Base-by-base conservation (phyloP, 2,113 vertebrate species). In the Mellivora capensis region DNA sequence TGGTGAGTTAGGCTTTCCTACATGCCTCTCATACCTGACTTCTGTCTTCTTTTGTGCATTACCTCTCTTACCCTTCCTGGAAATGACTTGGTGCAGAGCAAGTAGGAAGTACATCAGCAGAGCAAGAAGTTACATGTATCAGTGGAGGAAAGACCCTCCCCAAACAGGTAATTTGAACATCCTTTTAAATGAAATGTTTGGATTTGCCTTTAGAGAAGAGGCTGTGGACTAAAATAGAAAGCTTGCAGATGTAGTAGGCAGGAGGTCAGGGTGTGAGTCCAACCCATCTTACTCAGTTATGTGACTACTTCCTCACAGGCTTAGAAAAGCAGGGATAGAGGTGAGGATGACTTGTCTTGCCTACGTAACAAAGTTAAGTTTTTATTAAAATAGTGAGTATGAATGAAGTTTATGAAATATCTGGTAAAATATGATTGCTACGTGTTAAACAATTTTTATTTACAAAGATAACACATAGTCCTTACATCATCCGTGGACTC, bases 91-190 rank as follows among this genome's bases (percentile, higher is more conserved):
- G 64, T 29, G 61, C 34, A 83, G 98, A 98, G 21, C 92, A 79
- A 25, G 20, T 81, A 91, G 93, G 72, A 79, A 42, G 21, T 80
- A 52, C 6, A 83, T 95, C 98, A 93, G 31, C 90, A 93, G 98
- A 97, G 7, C 95, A 25, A 76, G 97, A 80, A 94, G 96, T 21
- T 94, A 79, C 18, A 34, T 97, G 74, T 82, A 12, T 34, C 59
- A 74, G 57, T 90, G 97, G 52, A 62, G 31, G 34, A 77, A 64
- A 97, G 59, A 67, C 81, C 74, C 59, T 93, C 39, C 87, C 91
- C 52, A 96, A 98, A 85, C 96, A 98, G 98, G 99, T 99, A 98
- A 93, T n/a, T 3, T 77, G 31, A 90, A 76, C 27, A 34, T 77
- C 12, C 8, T 94, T 96, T 94, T 39, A 57, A 93, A 77, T 87